Conservation (phyloP, 2,888 invertebrate genomes). For the Xestia sexstrigata region DNA sequence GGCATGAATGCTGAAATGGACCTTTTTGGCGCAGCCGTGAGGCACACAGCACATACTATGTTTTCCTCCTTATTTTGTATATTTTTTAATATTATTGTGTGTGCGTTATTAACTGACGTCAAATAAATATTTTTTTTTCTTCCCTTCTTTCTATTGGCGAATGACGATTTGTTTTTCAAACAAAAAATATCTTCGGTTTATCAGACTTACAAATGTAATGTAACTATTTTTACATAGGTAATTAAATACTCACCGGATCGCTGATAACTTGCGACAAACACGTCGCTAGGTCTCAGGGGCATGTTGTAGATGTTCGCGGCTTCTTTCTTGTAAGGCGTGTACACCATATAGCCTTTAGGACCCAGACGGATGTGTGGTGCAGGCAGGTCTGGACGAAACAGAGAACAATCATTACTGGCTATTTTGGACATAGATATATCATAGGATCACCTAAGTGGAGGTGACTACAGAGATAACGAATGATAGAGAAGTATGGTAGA, state of each 20-base stretch:
- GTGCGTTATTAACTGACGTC: too few relatives aligned
- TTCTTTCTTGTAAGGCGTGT: slow-evolving; percentile 74
- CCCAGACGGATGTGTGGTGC: slow-evolving; percentile 43
- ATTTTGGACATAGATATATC: neutral
- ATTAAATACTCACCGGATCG: slow-evolving; percentile 90
- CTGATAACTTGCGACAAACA: slow-evolving; percentile 92
- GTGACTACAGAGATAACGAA: too few relatives aligned
- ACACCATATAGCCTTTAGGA: slow-evolving; percentile 57
- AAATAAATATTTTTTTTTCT: too few relatives aligned
- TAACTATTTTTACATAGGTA: neutral
- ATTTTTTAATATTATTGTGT: too few relatives aligned
- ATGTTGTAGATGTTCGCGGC: slow-evolving; percentile 92
- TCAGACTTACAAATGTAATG: neutral
- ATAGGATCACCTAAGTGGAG: neutral
- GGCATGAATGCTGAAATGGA: too few relatives aligned
- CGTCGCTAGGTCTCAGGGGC: slow-evolving; percentile 90
- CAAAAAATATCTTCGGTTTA: neutral
- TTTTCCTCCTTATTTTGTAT: too few relatives aligned
- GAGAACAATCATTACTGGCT: neutral
- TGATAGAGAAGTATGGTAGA: too few relatives aligned
- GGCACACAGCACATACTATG: too few relatives aligned
- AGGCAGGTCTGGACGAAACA: slow-evolving; percentile 2
- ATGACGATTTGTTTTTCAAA: neutral
- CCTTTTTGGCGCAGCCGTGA: too few relatives aligned
- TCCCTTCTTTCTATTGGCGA: too few relatives aligned